Percentiles rank a stretch among this genome's conserved stretches.
Evolutionary conservation across 2,113 vertebrate genomes (phyloP).

Genomic region (Rhagologus leucostigma): DNA sequence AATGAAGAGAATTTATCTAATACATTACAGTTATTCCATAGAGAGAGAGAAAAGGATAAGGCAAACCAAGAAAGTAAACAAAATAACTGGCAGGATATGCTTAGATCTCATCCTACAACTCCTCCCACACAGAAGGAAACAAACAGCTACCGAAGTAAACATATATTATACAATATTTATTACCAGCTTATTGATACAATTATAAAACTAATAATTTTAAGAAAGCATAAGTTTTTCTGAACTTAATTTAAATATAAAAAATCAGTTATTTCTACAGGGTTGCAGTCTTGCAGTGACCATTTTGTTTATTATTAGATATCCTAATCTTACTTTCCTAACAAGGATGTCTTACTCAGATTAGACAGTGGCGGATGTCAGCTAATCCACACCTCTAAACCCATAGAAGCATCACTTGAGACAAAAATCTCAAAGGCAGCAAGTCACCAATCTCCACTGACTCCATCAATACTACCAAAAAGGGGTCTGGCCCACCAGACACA

Average conservation of each 20-base stretch:
- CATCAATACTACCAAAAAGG: neutral
- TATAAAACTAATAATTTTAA: neutral
- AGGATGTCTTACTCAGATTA: neutral
- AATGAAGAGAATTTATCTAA: neutral
- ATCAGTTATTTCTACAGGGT: neutral
- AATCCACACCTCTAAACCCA: neutral
- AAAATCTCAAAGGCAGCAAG: neutral
- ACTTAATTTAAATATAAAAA: neutral
- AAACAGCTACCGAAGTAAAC: neutral
- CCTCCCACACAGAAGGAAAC: neutral
- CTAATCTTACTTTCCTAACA: neutral
- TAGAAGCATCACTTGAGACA: neutral
- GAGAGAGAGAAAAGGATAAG: neutral
- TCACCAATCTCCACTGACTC: neutral
- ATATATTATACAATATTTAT: neutral
- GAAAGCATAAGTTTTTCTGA: neutral
- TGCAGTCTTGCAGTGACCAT: neutral
- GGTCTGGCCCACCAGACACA: neutral
- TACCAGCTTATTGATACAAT: neutral
- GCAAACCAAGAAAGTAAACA: neutral
- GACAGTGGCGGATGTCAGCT: neutral
- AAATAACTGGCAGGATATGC: neutral
- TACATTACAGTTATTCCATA: neutral
- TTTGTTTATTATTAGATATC: neutral
- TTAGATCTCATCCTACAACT: neutral